phyloP scores from a whole-genome alignment of 2,113 vertebrate species.

The Cyrtonyx montezumae region DNA sequence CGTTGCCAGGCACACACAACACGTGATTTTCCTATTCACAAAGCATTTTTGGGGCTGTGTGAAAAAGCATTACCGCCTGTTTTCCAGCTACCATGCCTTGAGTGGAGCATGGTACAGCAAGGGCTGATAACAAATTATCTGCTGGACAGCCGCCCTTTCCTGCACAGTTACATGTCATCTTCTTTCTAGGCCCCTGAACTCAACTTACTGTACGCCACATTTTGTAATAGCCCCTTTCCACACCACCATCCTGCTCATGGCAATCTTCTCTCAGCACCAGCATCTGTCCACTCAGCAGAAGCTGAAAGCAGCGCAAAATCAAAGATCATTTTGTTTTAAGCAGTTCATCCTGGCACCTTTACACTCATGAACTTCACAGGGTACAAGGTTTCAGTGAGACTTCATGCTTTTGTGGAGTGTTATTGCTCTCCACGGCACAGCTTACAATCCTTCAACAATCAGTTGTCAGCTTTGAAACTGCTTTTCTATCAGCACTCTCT shows the following conservation, averaged over 20 bases:
- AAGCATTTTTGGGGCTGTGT: background rate
- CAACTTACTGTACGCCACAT: background rate
- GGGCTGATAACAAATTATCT: background rate
- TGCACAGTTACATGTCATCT: background rate
- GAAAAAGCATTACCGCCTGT: background rate
- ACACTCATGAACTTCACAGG: background rate
- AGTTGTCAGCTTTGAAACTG: slow-evolving; percentile 35
- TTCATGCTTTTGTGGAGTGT: background rate
- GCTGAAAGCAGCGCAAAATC: background rate
- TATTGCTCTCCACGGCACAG: background rate
- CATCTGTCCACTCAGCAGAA: background rate
- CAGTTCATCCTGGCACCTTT: background rate
- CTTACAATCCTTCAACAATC: slow-evolving; percentile 23
- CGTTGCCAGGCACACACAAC: background rate
- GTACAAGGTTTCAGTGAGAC: background rate
- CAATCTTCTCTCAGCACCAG: background rate
- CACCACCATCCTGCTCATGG: background rate
- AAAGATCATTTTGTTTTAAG: background rate
- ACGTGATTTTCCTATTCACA: slow-evolving; percentile 1
- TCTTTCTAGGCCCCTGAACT: background rate
- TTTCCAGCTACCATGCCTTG: background rate
- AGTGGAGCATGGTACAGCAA: fast-evolving
- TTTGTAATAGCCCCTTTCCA: background rate
- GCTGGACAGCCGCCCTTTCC: background rate
- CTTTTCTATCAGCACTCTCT: slow-evolving; percentile 28